Evolutionary conservation across 1,140 invertebrate genomes (phyloP), one percentile per base, ranked within the genome.

Genomic region (Drosophila albomicans): DNA sequence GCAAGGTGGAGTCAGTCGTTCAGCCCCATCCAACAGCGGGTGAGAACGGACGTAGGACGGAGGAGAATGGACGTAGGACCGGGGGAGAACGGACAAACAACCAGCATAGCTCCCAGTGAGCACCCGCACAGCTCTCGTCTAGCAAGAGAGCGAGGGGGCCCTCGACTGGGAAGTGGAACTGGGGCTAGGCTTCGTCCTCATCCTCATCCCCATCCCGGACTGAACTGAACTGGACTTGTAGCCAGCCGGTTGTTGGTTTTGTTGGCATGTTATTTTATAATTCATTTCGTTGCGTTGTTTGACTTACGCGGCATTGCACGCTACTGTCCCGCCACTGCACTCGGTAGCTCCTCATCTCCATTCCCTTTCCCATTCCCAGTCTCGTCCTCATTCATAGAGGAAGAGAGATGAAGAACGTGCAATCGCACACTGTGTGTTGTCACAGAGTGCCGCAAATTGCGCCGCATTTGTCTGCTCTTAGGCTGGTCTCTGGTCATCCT

Each of bases 181-280:
- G 32, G 10, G 32, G 35, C 35, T 10, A 10, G 35, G 6, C 35
- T 10, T 38, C 35, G 8, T 38, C 8, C 15, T 57, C 28, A n/a
- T 20, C 51, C 25, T 13, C 3, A n/a, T 3, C 38, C 38, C 10
- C 7, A 41, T 25, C 20, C 20, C 1, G 10, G 41, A 3, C n/a
- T 13, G 46, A 32, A 25, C 10, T 15, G 15, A 46, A 6, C 30
- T 32, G 48, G n/a, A 46, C 16, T 20, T 43, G 30, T 45, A 25
- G 38, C 41, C 49, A 25, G 38, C 41, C 58, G 45, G 45, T 70
- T 65, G 72, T 66, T 76, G 77, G 62, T 86, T 86, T 86, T 86
- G 85, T 79, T 89, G 85, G 85, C 86, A 89, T 89, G 85, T 89
- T 89, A 78, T 89, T 89, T 88, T 89, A 89, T 89, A 89, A 89